These are phyloP conservation scores for Rhagoletis zephyria DNA, from an alignment of 1,140 invertebrate species.

Conservation along the genomic window DNA sequence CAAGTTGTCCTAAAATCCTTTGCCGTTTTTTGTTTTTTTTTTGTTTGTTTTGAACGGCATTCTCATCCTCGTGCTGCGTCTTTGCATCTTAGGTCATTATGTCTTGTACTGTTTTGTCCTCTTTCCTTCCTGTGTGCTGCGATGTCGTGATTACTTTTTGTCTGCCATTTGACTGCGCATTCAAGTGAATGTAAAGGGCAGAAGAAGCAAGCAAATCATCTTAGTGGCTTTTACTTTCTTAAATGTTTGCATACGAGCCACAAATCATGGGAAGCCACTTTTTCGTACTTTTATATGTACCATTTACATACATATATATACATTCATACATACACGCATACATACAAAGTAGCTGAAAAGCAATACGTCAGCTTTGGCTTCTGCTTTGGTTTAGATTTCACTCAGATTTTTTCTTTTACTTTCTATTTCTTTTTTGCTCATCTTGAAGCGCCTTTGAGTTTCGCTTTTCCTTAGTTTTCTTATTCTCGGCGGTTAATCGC, in stretches of 20 bases:
- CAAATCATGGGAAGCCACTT: neutral
- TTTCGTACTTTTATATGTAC: neutral
- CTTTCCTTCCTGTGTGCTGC: neutral
- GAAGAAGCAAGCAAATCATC: constrained; percentile 33
- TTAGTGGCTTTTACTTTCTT: constrained; percentile 48
- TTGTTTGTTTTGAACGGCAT: neutral
- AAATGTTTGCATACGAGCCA: constrained; percentile 20
- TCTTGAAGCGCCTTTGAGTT: constrained; percentile 3
- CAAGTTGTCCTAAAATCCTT: constrained; percentile 11
- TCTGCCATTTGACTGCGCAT: constrained; percentile 36
- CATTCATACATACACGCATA: too few relatives aligned
- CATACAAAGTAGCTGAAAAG: neutral
- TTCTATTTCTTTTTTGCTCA: neutral
- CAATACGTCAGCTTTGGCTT: constrained; percentile 34
- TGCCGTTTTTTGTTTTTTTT: too few relatives aligned
- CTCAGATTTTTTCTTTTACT: neutral
- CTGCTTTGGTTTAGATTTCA: neutral
- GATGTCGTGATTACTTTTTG: constrained; percentile 26
- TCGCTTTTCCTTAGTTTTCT: constrained; percentile 36
- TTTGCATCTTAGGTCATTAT: constrained; percentile 27
- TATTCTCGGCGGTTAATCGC: constrained; percentile 39
- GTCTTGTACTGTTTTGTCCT: neutral
- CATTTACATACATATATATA: neutral
- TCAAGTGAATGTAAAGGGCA: constrained; percentile 22
- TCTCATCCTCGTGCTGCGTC: neutral